Evolutionary conservation across 2,888 invertebrate species (phyloP).

Genomic region (Tachystola acroxantha): DNA sequence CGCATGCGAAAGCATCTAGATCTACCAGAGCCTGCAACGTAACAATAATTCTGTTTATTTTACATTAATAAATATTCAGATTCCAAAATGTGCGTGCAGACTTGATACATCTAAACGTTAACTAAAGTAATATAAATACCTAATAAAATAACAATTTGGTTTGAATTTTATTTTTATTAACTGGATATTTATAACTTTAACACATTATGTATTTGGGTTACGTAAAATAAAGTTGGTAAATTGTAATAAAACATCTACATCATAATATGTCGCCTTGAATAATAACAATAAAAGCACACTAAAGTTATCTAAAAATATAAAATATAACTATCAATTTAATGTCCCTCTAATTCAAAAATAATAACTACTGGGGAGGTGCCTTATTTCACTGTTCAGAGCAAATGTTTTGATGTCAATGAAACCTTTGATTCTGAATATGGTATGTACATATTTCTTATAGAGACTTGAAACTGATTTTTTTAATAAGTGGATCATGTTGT

Average conservation of each 20-base stretch:
- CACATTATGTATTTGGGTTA: constrained; percentile 38
- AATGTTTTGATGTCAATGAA: constrained; percentile 33
- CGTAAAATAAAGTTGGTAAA: constrained; percentile 39
- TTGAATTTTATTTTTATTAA: constrained; percentile 25
- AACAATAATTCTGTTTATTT: too few relatives aligned
- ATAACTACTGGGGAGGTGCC: constrained; percentile 49
- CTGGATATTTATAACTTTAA: constrained; percentile 34
- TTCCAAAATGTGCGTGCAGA: too few relatives aligned
- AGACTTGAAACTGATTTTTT: constrained; percentile 26
- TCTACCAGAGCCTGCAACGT: too few relatives aligned
- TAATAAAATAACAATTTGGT: constrained; percentile 19
- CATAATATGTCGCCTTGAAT: constrained; percentile 37
- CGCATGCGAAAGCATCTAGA: too few relatives aligned
- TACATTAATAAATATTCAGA: too few relatives aligned
- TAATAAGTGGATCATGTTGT: constrained; percentile 27
- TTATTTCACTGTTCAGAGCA: constrained; percentile 21
- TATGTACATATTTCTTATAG: constrained; percentile 26
- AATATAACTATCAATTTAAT: constrained; percentile 19
- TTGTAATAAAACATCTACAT: constrained; percentile 36
- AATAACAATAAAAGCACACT: constrained; percentile 30
- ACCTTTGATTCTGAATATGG: constrained; percentile 26
- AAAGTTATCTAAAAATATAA: constrained; percentile 33
- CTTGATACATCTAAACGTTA: too few relatives aligned
- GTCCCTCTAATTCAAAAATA: constrained; percentile 30
- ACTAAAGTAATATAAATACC: constrained; percentile 10